A percentile compares a stretch with the other conserved stretches of the same genome.
phyloP scores from a whole-genome alignment of 2,113 vertebrate genomes.

The Diphyllodes magnificus region DNA sequence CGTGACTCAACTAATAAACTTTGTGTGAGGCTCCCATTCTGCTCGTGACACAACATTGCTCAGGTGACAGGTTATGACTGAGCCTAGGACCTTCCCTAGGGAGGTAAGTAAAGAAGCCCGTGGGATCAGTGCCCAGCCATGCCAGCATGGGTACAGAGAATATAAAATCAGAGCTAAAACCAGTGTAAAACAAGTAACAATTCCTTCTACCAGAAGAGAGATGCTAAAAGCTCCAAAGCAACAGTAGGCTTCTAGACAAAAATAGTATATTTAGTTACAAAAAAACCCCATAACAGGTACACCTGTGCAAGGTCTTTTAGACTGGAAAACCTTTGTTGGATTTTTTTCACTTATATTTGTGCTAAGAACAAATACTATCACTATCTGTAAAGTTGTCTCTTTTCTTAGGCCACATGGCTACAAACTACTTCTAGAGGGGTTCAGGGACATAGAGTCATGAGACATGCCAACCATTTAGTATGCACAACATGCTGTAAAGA shows the following conservation, averaged over 20 bases:
- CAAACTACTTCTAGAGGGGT: neutral
- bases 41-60: accelerated
- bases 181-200: accelerated
- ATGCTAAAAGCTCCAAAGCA: neutral
- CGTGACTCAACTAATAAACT: neutral
- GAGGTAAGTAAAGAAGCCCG: accelerated
- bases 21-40: neutral
- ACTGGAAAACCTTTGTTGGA: neutral
- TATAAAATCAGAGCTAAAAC: neutral
- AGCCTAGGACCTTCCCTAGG: accelerated
- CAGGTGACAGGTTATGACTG: accelerated
- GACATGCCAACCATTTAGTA: neutral
- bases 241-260: neutral
- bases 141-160: accelerated
- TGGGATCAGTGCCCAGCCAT: neutral
- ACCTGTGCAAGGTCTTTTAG: neutral
- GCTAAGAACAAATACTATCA: neutral
- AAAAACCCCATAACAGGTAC: accelerated
- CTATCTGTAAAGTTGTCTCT: neutral
- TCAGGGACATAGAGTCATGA: accelerated
- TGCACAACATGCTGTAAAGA: neutral
- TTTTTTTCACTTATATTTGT: neutral
- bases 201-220: neutral
- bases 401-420: neutral
- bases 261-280: neutral